Conservation (phyloP, 2,113 vertebrate species). For the Pseudopodoces humilis region DNA sequence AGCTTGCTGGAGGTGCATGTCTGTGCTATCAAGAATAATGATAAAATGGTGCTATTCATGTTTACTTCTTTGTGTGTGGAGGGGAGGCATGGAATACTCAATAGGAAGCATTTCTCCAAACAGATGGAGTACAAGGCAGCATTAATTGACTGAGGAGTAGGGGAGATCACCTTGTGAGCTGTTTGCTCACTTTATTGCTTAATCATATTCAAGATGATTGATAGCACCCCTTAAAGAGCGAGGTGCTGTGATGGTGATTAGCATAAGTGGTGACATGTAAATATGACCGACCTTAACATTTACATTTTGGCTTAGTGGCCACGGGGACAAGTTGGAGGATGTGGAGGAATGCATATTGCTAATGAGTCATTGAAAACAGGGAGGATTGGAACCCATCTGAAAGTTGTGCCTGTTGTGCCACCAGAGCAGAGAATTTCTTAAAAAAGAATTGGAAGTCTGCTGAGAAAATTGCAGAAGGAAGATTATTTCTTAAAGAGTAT, state of each 20-base stretch:
- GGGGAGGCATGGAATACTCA: not conserved
- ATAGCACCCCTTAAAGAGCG: slow-evolving; percentile 24
- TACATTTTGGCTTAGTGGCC: slow-evolving; percentile 29
- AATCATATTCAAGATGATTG: slow-evolving; percentile 59
- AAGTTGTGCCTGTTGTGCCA: slow-evolving; percentile 2
- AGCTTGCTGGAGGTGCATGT: slow-evolving; percentile 27
- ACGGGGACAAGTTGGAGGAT: not conserved
- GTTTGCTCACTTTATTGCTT: slow-evolving; percentile 18
- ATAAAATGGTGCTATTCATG: slow-evolving; percentile 26
- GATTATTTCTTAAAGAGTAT: not conserved
- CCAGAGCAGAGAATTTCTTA: not conserved
- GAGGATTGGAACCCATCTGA: not conserved
- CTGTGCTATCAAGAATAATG: slow-evolving; percentile 47
- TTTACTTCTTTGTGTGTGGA: slow-evolving; percentile 1
- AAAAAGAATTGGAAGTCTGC: not conserved
- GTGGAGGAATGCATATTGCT: not conserved
- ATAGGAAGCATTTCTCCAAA: not conserved
- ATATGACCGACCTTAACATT: slow-evolving; percentile 36
- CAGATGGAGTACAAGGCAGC: slow-evolving; percentile 14
- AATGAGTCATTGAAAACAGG: slow-evolving; percentile 20
- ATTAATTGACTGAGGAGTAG: slow-evolving; percentile 27
- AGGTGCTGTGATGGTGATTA: slow-evolving; percentile 29
- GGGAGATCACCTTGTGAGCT: slow-evolving; percentile 52
- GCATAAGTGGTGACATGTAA: slow-evolving; percentile 60
- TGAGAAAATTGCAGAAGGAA: not conserved